Conservation (phyloP, 2,888 invertebrate genomes). For the Hypena proboscidalis region DNA sequence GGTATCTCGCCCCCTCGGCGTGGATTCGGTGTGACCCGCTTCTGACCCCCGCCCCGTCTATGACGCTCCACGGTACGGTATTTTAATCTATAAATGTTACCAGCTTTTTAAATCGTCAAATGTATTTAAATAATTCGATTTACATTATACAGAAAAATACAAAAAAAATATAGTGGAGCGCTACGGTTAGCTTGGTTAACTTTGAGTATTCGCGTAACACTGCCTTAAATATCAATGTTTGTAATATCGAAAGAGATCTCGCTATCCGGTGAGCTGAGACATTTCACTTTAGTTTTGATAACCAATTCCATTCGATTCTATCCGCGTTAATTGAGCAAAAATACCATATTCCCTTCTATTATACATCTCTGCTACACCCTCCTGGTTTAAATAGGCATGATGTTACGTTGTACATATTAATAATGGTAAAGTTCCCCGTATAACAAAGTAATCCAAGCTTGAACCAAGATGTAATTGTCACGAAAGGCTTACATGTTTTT, state of each 20-base stretch:
- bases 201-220: neutral
- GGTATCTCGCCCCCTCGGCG: too few relatives aligned
- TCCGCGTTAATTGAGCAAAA: too few relatives aligned
- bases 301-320: too few relatives aligned
- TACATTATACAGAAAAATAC: neutral
- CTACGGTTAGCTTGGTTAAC: neutral
- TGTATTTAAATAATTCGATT: constrained; percentile 2
- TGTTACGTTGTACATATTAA: too few relatives aligned
- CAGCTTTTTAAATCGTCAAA: neutral
- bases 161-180: neutral
- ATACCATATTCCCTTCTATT: too few relatives aligned
- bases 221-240: too few relatives aligned
- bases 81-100: neutral
- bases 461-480: neutral
- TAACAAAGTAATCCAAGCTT: neutral
- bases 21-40: neutral
- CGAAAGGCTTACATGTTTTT: neutral
- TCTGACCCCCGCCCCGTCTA: neutral
- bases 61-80: neutral
- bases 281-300: too few relatives aligned
- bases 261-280: too few relatives aligned
- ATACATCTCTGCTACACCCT: too few relatives aligned
- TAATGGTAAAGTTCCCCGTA: too few relatives aligned
- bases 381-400: too few relatives aligned
- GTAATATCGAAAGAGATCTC: too few relatives aligned